Evolutionary conservation across 2,797 vertebrate species (phyloP).

Genomic region (Lemur catta): DNA sequence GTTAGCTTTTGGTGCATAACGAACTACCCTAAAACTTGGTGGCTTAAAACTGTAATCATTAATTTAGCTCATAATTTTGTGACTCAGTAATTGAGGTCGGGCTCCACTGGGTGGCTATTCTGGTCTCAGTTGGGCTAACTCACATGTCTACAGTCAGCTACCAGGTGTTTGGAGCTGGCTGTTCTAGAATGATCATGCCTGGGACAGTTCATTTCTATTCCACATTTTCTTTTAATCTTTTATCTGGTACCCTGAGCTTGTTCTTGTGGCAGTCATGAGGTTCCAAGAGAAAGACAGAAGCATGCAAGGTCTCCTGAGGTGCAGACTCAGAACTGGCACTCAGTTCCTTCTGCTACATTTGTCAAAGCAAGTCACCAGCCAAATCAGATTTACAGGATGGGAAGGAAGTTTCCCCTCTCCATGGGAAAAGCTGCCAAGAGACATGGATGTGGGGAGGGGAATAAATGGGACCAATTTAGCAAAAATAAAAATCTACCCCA

Average conservation of each 20-base stretch:
- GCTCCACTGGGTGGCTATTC: background rate
- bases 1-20: background rate
- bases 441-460: rapidly evolving
- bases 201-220: background rate
- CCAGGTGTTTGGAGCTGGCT: background rate
- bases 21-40: background rate
- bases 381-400: background rate
- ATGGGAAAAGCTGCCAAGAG: background rate
- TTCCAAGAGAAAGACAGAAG: background rate
- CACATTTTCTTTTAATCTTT: background rate
- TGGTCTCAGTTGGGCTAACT: background rate
- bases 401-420: background rate
- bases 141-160: background rate
- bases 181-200: background rate
- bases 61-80: background rate
- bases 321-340: background rate
- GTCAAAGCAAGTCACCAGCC: background rate
- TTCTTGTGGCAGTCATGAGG: background rate
- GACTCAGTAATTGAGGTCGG: too few relatives aligned
- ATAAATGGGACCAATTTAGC: background rate
- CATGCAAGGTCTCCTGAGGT: background rate
- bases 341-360: background rate
- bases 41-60: background rate
- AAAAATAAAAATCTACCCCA: background rate
- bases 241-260: background rate